phyloP scores from a whole-genome alignment of 2,797 vertebrate species.

The Linurgus olivaceus region DNA sequence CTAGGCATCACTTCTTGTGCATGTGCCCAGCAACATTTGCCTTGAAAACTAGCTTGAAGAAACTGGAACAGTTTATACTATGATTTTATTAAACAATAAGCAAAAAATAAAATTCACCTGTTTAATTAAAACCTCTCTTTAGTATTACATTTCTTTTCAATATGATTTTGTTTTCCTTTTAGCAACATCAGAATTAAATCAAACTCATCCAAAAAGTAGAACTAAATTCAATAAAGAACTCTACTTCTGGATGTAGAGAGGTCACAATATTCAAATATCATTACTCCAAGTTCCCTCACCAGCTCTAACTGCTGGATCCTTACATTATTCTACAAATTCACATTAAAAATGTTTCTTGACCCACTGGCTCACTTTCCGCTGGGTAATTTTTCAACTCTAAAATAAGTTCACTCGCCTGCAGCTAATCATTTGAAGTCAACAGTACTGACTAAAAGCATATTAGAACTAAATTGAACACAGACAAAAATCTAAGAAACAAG shows the following conservation, averaged over 20 bases:
- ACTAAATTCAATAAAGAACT: background rate
- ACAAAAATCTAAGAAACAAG: background rate
- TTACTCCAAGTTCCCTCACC: background rate
- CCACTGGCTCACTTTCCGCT: background rate
- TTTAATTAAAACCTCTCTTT: background rate
- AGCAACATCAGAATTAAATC: background rate
- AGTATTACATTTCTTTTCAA: background rate
- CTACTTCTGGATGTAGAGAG: background rate
- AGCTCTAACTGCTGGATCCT: background rate
- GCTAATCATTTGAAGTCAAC: background rate
- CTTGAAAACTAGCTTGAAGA: background rate
- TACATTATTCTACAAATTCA: background rate
- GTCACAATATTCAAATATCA: background rate
- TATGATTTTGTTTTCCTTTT: background rate
- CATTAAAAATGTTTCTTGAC: background rate
- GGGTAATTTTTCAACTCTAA: background rate
- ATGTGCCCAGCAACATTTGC: background rate
- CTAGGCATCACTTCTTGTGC: background rate
- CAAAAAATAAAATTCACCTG: background rate
- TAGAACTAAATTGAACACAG: slow-evolving; percentile 1
- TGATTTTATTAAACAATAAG: background rate
- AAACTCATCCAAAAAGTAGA: background rate
- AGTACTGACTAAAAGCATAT: background rate
- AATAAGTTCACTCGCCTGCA: background rate
- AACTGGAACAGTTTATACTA: background rate